A percentile compares a stretch with the other conserved stretches of the same genome.
phyloP scores from a whole-genome alignment of 2,888 invertebrate genomes.

The Ditula angustiorana region DNA sequence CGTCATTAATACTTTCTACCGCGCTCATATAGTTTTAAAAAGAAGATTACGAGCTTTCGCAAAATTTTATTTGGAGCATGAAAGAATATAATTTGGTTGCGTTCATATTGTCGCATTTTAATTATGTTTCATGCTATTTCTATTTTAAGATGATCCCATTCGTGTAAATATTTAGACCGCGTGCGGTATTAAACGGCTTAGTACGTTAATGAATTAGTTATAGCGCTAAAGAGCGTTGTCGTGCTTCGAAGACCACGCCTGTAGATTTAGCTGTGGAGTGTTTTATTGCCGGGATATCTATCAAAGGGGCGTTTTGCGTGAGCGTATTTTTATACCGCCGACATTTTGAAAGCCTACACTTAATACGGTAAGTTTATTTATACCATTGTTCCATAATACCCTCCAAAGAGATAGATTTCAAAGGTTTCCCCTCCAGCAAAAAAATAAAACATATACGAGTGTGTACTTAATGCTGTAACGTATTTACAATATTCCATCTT shows the following conservation, averaged over 20 bases:
- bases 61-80: neutral
- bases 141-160: neutral
- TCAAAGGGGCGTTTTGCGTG: constrained; percentile 7
- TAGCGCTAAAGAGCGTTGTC: neutral
- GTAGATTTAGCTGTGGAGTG: neutral
- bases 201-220: neutral
- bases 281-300: constrained; percentile 12
- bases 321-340: neutral
- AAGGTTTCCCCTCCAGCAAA: too few species aligned
- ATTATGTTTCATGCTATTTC: neutral
- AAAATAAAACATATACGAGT: too few species aligned
- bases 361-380: neutral
- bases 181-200: neutral
- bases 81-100: neutral
- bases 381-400: neutral
- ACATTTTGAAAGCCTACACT: neutral
- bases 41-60: neutral
- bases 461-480: too few species aligned
- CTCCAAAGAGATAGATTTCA: too few species aligned
- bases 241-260: constrained; percentile 11
- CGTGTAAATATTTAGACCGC: neutral
- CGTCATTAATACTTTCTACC: neutral
- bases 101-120: neutral
- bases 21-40: neutral
- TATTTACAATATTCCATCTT: too few species aligned